Percentiles rank a stretch among this genome's conserved stretches.
These are phyloP conservation scores for Cuculus canorus DNA, from an alignment of 2,797 vertebrate species.

Conservation along the genomic window DNA sequence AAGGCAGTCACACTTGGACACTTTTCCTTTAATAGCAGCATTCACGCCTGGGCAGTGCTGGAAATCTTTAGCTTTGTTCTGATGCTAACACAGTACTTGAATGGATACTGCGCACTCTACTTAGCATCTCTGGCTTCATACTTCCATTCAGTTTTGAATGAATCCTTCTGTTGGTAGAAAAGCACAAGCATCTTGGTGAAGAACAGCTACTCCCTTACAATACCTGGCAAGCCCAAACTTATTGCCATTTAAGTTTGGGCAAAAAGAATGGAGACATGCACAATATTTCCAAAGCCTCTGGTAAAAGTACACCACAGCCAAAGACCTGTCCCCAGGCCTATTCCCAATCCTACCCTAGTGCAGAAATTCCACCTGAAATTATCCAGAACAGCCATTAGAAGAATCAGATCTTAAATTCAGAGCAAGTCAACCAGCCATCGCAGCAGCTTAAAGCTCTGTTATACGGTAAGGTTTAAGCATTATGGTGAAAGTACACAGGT, in stretches of 20 bases:
- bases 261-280: rapidly evolving
- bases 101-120: neutral
- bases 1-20: conserved; percentile 54
- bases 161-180: neutral
- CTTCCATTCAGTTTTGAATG: neutral
- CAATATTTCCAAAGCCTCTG: neutral
- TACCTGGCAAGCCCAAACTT: neutral
- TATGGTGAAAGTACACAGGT: neutral
- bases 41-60: neutral
- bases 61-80: conserved; percentile 3
- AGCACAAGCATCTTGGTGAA: neutral
- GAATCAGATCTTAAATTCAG: neutral
- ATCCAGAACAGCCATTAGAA: neutral
- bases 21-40: conserved; percentile 15
- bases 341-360: neutral
- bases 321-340: neutral
- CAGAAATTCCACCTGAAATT: neutral
- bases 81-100: neutral
- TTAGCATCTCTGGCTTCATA: neutral
- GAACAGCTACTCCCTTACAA: neutral
- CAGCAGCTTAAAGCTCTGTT: neutral
- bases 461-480: neutral
- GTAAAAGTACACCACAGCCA: neutral
- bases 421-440: neutral
- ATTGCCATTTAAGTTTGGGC: neutral